Conservation (phyloP, 2,797 vertebrate species). For the Moxostoma hubbsi region DNA sequence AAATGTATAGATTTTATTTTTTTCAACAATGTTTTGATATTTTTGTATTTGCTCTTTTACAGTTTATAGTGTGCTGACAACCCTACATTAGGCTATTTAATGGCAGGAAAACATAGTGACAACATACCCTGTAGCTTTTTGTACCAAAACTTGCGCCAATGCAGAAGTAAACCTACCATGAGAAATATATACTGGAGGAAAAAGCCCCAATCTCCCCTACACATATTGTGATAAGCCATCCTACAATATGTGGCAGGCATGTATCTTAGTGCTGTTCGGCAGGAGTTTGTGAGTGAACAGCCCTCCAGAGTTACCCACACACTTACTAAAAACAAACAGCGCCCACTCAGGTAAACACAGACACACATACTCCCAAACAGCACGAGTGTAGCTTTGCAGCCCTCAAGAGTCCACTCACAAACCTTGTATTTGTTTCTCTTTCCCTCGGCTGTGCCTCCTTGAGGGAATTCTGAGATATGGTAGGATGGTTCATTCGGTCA, state of each 20-base stretch:
- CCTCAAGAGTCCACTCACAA: conserved; percentile 33
- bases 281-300: not conserved
- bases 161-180: too few relatives aligned
- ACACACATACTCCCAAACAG: not conserved
- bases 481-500: conserved; percentile 31
- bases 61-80: too few relatives aligned
- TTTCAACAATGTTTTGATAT: too few relatives aligned
- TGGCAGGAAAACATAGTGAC: too few relatives aligned
- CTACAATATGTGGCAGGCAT: not conserved
- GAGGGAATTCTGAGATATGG: conserved; percentile 38
- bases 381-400: not conserved
- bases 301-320: conserved; percentile 2
- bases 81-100: too few relatives aligned
- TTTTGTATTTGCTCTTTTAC: too few relatives aligned
- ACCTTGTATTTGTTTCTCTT: conserved; percentile 31
- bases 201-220: not conserved
- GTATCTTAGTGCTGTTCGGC: not conserved
- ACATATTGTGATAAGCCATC: conserved; percentile 12
- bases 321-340: conserved; percentile 8
- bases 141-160: too few relatives aligned
- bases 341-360: conserved; percentile 15
- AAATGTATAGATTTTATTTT: too few relatives aligned
- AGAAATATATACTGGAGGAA: too few relatives aligned
- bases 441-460: conserved; percentile 18
- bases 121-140: too few relatives aligned